Base-by-base conservation (phyloP, 2,113 vertebrate species). In the Pampusana beccarii region DNA sequence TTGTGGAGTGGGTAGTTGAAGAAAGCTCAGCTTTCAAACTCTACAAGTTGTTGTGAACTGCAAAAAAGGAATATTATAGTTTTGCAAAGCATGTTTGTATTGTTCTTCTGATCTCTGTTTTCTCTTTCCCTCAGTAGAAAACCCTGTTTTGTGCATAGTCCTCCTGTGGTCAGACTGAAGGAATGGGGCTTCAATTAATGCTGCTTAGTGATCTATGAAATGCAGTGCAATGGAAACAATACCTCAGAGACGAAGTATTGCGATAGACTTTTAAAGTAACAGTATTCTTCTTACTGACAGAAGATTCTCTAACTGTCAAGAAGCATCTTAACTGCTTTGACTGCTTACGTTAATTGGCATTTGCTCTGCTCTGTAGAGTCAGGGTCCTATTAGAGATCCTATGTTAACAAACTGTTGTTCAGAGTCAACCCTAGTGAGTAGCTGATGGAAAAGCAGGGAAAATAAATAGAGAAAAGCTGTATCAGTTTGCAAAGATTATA, bases 191-290 rank as follows among this genome's bases (percentile, higher is more conserved):
- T 93, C 74, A 83, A 50, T 89, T 95, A 91, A 65, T 70, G 70
- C 28, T 72, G 61, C 73, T 86, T 82, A 70, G 66, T 69, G 74
- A 86, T 91, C 57, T 91, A 58, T 81, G 88, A 90, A 91, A 91
- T 92, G 64, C 62, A 73, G n/a, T 66, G 36, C 73, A 91, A 50
- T 72, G n/a, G 67, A 88, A 83, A 77, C 44, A 93, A 57, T 84
- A 73, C 61, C 64, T 92, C 40, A 57, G 61, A 86, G 69, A 91
- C 12, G 74, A 91, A 84, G 31, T 62, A 40, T 54, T 90, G 31
- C 80, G 25, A 54, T 69, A 80, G 62, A 58, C 25, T 65, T 82
- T 86, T 86, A 56, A 84, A 84, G 29, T 61, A 92, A 75, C 34
- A 51, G 36, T 77, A 54, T 38, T 95, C 48, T 89, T 81, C 84